Evolutionary conservation across 2,888 invertebrate species (phyloP), one percentile per base, ranked within the genome.

Genomic region (Drosophila falleni): DNA sequence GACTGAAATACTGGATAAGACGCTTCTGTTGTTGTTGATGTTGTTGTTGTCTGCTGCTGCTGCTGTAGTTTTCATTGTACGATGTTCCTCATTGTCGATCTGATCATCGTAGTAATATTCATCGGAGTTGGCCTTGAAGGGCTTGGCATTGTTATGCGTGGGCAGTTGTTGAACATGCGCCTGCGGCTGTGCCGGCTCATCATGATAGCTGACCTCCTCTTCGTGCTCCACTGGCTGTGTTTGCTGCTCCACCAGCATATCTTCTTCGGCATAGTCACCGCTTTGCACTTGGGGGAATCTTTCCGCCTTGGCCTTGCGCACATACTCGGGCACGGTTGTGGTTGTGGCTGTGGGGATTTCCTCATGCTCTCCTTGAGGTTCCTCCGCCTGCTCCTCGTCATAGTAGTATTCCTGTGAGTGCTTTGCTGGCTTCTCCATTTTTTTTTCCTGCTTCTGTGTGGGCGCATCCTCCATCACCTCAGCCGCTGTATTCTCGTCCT

Each of bases 261-360:
- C 87, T 6, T 87, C 87, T 10, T 91, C 89, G 0, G 46, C 49
- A 54, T 88, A 90, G 35, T 90, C 90, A 2, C 71, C 69, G 44
- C 41, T 15, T 0, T 56, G 55, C 0, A 37, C 0, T 15, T 63
- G 46, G 5, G 79, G 78, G 63, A 80, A 74, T 61, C 84, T 71
- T 55, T 90, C 83, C 19, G 88, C 73, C 42, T 89, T 89, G 10
- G 85, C 71, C 61, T 89, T 80, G n/a, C 90, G 87, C 68, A 91
- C 77, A 83, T 92, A 91, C 19, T 91, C 88, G 1, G 92, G 91
- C 46, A 92, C 86, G 68, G 89, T 80, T 49, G 90, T 89, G 41
- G 90, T 90, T 46, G 63, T 42, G 13, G n/a, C 58, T 13, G 46
- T 16, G 4, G 37, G 8, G 5, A 15, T 9, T 13, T 65, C 59